Percentiles rank a stretch among this genome's conserved stretches.
phyloP scores from a whole-genome alignment of 2,797 vertebrate species.

The Geotrypetes seraphini region DNA sequence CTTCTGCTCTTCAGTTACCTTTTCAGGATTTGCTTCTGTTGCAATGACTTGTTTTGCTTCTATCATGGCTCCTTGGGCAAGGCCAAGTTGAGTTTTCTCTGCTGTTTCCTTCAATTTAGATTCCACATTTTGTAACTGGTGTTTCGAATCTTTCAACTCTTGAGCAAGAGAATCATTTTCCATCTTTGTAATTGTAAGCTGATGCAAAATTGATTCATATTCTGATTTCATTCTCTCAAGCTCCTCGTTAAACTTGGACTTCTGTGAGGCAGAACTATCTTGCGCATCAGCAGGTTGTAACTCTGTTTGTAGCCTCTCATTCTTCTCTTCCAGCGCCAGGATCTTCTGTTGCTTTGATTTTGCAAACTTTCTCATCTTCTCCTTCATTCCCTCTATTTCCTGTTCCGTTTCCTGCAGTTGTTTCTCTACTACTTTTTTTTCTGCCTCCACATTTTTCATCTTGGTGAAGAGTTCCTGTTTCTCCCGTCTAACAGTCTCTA shows the following conservation, averaged over 20 bases:
- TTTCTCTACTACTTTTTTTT: constrained; percentile 62
- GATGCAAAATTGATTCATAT: constrained; percentile 43
- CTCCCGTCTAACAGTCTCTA: constrained; percentile 80
- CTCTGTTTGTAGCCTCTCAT: constrained; percentile 68
- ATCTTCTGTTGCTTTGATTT: constrained; percentile 96
- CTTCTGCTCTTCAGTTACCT: constrained; percentile 22
- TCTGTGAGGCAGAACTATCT: constrained; percentile 1
- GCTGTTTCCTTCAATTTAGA: constrained; percentile 19
- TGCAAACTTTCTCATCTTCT: constrained; percentile 95
- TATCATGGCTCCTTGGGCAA: constrained; percentile 7
- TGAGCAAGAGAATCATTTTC: constrained; percentile 60
- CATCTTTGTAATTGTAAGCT: constrained; percentile 46
- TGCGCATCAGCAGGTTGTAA: constrained; percentile 17
- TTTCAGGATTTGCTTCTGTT: constrained; percentile 12
- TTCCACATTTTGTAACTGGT: constrained; percentile 30
- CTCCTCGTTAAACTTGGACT: constrained; percentile 37
- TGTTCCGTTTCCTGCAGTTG: constrained; percentile 66
- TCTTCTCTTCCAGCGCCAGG: constrained; percentile 88
- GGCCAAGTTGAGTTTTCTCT: background rate
- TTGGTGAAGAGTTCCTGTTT: constrained; percentile 72
- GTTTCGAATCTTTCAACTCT: constrained; percentile 55
- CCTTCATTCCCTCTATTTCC: constrained; percentile 78
- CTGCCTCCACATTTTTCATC: constrained; percentile 57
- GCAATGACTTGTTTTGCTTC: constrained; percentile 24
- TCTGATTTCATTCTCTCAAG: constrained; percentile 47